Evolutionary conservation across 92 coral and sea anemone genomes (phyloP), one percentile per base, ranked within the genome.

Genomic region (Montipora capitata): DNA sequence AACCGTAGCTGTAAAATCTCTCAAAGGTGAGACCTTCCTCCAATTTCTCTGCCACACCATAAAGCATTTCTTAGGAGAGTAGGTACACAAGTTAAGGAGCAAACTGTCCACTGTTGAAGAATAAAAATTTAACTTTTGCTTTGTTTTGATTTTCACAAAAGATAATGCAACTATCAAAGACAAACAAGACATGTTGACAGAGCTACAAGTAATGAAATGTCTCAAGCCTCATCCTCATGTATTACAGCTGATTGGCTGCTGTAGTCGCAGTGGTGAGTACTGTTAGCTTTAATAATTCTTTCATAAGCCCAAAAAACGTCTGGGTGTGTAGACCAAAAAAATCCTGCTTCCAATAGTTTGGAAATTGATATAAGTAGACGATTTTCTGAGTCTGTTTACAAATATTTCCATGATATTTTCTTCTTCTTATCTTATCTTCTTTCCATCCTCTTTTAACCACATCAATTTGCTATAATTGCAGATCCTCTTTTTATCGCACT

Each of bases 181-280:
- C 72, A 68, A 81, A n/a, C 71, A 79, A 16, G 94, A 94, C 76
- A 91, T 94, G 69, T 65, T 91, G 7, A 87, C 88, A 5, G 96
- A 94, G 62, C 70, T 94, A 27, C 45, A 72, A 0, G 80, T 92
- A 65, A 94, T 94, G 96, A 94, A 84, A 83, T 43, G 58, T 16
- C 76, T 94, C 71, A 82, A 82, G 59, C 88, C 95, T 15, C 95
- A 94, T 58, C 87, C 89, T 4, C 90, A 87, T 61, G 93, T 94
- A 16, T 90, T 92, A 16, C 49, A 68, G 68, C 80, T 94, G 12
- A 72, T 92, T 48, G 95, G 95, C 14, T 94, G 94, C 40, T 94
- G 93, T 61, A 94, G 87, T 6, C 38, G 4, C 27, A 27, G 13
- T 20, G 81, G 81, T 76, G 35, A 51, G 81, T 56, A 9, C 52